Evolutionary conservation across 2,113 vertebrate species (phyloP), one percentile per base, ranked within the genome.

Genomic region (Periophthalmodon schlosseri): DNA sequence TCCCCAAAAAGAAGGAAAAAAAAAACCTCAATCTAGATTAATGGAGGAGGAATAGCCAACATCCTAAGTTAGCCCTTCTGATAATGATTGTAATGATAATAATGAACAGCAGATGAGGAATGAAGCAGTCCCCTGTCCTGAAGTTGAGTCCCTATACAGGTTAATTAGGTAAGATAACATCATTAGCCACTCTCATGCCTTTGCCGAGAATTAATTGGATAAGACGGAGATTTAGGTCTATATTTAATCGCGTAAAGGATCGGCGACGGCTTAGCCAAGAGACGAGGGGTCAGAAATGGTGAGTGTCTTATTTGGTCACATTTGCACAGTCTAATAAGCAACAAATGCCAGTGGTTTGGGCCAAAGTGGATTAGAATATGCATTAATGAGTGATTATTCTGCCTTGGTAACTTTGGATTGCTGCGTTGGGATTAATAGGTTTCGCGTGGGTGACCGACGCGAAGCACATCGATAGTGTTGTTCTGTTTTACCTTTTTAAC

Each of bases 151-250:
- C 91, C 91, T 93, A 92, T 86, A 90, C 92, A 95, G 94, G 94
- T 95, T 94, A 94, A 95, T 95, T 94, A 94, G 93, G 92, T 93
- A 94, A 93, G 92, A 95, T 95, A 95, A 95, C 93, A 94, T 94
- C 91, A 94, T 95, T 94, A 94, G 92, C 90, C 91, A 91, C 91
- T 92, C 90, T 94, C 89, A 88, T 90, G 90, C 87, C 91, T 90
- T 87, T 87, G 90, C 85, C 36, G 83, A 90, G 84, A 94, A 93
- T 93, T 94, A 95, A 95, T 93, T 93, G 93, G 92, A 93, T 91
- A 89, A 91, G 83, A 90, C 86, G 85, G 83, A 89, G 85, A 92
- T 93, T 92, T 88, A 88, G 81, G 91, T 91, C 91, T 92, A 91
- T 91, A 92, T 93, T 92, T 94, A 93, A 94, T 95, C 92, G 86